phyloP scores from a whole-genome alignment of 2,113 vertebrate species.

The Tachuris rubrigastra region DNA sequence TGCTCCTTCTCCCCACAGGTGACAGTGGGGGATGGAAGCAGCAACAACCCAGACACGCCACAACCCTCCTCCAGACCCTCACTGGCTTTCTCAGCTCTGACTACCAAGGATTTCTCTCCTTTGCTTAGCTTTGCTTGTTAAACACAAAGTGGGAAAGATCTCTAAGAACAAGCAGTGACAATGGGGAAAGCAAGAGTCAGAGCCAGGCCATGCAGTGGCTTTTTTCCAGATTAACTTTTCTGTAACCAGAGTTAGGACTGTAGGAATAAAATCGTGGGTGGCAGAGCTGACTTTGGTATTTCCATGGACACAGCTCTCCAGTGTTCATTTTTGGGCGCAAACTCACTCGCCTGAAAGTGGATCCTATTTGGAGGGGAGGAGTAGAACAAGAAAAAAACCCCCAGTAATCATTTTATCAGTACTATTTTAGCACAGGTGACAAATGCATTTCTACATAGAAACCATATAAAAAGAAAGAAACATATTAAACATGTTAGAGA shows the following conservation, averaged over 20 bases:
- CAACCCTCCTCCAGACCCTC: neutral
- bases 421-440: neutral
- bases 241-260: neutral
- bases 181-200: neutral
- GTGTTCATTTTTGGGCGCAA: neutral
- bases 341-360: neutral
- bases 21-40: neutral
- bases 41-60: neutral
- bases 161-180: neutral
- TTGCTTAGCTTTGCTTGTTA: neutral
- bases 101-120: neutral
- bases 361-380: neutral
- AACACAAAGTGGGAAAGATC: neutral
- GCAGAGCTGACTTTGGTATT: neutral
- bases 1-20: neutral
- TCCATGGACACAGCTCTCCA: neutral
- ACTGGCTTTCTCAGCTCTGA: accelerated
- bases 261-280: neutral
- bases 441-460: neutral
- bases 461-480: neutral
- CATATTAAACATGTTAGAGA: neutral
- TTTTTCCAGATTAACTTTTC: neutral
- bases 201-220: neutral
- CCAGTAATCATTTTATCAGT: neutral
- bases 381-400: neutral